A percentile compares a stretch with the other conserved stretches of the same genome.
These are phyloP conservation scores for Gopherus evgoodei DNA, from an alignment of 2,113 vertebrate genomes.

Conservation along the genomic window DNA sequence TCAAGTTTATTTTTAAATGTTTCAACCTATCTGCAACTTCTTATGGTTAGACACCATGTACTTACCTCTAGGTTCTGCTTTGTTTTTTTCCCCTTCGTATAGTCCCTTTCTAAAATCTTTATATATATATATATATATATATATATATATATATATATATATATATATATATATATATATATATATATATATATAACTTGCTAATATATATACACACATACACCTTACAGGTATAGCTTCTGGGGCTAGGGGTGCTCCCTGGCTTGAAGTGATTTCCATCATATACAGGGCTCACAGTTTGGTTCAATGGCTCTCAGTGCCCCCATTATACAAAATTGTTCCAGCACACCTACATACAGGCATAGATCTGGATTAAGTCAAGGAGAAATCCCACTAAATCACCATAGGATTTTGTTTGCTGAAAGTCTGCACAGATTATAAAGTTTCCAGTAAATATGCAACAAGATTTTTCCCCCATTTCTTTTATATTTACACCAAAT, in stretches of 20 bases:
- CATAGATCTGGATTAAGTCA: neutral
- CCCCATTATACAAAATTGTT: too few species aligned
- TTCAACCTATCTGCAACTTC: neutral
- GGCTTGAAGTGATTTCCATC: too few species aligned
- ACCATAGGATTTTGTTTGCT: rapidly evolving
- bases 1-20: neutral
- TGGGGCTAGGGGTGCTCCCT: too few species aligned
- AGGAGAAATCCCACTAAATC: neutral
- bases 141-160: rapidly evolving
- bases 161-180: rapidly evolving
- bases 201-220: neutral
- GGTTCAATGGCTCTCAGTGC: too few species aligned
- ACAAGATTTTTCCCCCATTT: neutral
- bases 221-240: too few species aligned
- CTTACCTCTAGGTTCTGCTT: neutral
- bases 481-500: neutral
- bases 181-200: neutral
- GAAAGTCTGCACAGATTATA: neutral
- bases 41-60: neutral
- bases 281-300: too few species aligned
- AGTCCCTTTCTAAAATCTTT: neutral
- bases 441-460: neutral
- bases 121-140: rapidly evolving
- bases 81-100: neutral
- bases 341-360: neutral